These are phyloP conservation scores for Troides oblongomaculatus DNA, from an alignment of 2,888 invertebrate genomes.

Conservation along the genomic window DNA sequence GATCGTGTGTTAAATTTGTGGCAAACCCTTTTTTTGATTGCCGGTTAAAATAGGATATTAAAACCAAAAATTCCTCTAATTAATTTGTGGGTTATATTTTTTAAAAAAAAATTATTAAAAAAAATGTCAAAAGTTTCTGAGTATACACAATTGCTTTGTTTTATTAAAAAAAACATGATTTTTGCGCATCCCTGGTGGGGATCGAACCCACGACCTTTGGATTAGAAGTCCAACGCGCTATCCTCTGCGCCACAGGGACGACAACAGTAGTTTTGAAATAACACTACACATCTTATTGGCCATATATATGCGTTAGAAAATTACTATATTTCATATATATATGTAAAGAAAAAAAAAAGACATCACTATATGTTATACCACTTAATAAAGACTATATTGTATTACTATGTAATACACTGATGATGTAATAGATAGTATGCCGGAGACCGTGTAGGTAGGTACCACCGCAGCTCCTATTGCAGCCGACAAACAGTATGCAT, in stretches of 20 bases:
- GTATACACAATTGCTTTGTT: background rate
- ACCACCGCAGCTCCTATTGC: too few relatives aligned
- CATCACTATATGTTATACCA: conserved; percentile 8
- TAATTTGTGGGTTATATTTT: too few relatives aligned
- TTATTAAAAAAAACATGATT: conserved; percentile 29
- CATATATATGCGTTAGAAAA: background rate
- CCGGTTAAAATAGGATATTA: too few relatives aligned
- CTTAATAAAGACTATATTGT: background rate
- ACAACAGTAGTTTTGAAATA: conserved; percentile 42
- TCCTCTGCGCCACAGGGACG: conserved; percentile 88
- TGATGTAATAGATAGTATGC: too few relatives aligned
- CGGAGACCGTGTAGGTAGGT: too few relatives aligned
- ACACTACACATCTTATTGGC: conserved; percentile 27
- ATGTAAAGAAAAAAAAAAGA: background rate
- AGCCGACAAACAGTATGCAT: too few relatives aligned
- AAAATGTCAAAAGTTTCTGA: background rate
- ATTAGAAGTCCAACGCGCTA: conserved; percentile 86
- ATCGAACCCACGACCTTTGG: conserved; percentile 93
- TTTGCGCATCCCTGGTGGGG: conserved; percentile 86
- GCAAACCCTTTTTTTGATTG: too few relatives aligned
- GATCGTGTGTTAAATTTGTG: too few relatives aligned
- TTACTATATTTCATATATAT: background rate
- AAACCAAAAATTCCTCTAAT: too few relatives aligned
- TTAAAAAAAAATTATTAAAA: background rate
- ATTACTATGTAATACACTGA: background rate